Evolutionary conservation across 2,797 vertebrate genomes (phyloP).

Genomic region (Epinephelus coioides): DNA sequence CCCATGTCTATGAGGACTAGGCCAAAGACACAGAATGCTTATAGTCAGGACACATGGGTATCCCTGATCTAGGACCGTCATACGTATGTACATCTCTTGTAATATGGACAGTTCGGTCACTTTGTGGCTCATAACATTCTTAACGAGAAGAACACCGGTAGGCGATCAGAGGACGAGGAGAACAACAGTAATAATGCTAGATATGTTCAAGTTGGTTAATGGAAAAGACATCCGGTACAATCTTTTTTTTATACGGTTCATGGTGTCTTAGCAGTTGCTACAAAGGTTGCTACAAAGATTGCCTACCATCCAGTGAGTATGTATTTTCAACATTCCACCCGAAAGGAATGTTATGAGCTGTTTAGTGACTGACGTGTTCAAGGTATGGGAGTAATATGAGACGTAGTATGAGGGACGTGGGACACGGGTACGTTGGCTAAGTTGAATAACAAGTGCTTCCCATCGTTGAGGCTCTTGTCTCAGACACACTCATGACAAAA

Average conservation of each 20-base stretch:
- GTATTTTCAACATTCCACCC: background rate
- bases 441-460: conserved; percentile 40
- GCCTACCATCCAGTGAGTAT: conserved; percentile 5
- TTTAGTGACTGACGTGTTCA: background rate
- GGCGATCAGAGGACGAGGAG: background rate
- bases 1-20: no score
- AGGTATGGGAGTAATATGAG: background rate
- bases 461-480: conserved; percentile 57
- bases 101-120: conserved; percentile 11
- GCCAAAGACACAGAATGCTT: background rate
- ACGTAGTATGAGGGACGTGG: background rate
- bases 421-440: background rate
- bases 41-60: background rate
- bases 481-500: conserved; percentile 38
- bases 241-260: background rate
- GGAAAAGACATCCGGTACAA: background rate
- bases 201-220: background rate
- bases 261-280: background rate
- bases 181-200: background rate
- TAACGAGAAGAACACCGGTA: background rate
- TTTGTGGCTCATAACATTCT: background rate
- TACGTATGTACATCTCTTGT: background rate
- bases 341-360: background rate
- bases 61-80: conserved; percentile 7
- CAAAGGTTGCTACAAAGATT: background rate